phyloP scores from a whole-genome alignment of 2,888 invertebrate species.

The Amblyjoppa proteus region DNA sequence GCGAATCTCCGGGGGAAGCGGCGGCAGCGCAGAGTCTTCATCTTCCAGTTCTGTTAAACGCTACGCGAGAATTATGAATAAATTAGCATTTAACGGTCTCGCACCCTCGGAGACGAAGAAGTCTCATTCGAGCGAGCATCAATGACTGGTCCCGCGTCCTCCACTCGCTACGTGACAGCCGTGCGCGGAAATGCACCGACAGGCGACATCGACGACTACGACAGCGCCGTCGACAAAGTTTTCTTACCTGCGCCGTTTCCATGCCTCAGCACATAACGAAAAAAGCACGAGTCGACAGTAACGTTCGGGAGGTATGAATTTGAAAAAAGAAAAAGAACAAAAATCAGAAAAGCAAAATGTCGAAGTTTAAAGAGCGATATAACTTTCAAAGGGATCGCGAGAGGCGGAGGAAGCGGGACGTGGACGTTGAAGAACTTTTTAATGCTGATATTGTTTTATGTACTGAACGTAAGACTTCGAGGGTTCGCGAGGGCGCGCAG shows the following conservation, averaged over 20 bases:
- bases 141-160: not conserved
- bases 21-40: conserved; percentile 34
- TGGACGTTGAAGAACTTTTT: conserved; percentile 15
- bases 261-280: not conserved
- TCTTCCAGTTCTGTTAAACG: conserved; percentile 66
- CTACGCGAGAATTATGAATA: conserved; percentile 72
- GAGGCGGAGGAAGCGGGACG: not conserved
- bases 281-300: not conserved
- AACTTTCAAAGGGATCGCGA: not conserved
- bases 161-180: not conserved
- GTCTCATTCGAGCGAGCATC: conserved; percentile 17
- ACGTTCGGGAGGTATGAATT: not conserved
- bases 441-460: conserved; percentile 46
- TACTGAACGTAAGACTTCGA: not conserved
- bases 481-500: not conserved
- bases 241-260: not conserved
- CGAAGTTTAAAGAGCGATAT: conserved; percentile 9
- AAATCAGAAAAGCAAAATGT: not conserved
- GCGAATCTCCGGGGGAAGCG: conserved; percentile 31
- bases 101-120: conserved; percentile 47
- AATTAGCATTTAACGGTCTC: conserved; percentile 74
- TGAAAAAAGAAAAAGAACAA: conserved; percentile 1
- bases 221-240: conserved; percentile 33
- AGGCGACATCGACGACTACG: not conserved
- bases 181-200: not conserved